Evolutionary conservation across 1,140 invertebrate genomes (phyloP), one percentile per base, ranked within the genome.

Genomic region (Drosophila virilis): DNA sequence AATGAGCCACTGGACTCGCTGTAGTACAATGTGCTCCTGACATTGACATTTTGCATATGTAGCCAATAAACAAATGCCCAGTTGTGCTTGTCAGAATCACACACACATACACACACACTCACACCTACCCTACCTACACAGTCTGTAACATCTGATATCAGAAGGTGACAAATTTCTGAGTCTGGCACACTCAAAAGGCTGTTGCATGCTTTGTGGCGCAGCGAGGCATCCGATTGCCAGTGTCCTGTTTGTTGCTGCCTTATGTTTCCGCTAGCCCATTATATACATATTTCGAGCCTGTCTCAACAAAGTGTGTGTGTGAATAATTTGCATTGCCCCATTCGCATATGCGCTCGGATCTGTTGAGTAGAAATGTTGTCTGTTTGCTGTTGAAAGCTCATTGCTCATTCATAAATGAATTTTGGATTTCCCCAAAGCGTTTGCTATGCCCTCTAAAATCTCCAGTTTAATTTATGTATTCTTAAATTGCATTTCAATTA

Each of bases 401-500:
- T 58, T 48, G 38, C 57, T 35, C 50, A 55, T 60, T 68, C 57
- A 61, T 55, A 74, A 55, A 55, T 61, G 50, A 61, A 60, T 61
- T 69, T 65, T 55, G 22, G 37, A 67, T 74, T 83, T 88, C 62
- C 66, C 73, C 45, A 55, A 17, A 55, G 55, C 45, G 9, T 50
- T 32, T n/a, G 13, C 13, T 50, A 45, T 9, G 43, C 12, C 32
- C 43, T 57, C 15, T 42, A 15, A 37, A 51, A 46, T 54, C n/a
- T n/a, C 12, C 15, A 22, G 12, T 46, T 43, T 74, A 77, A 88
- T 80, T 89, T 80, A 65, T 66, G 74, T 77, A 75, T 83, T 78
- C 74, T 75, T 73, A 89, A 78, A 89, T 80, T 89, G 77, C 84
- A 80, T 83, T 72, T 74, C 59, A 74, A 83, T 83, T 88, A 69